Base-by-base conservation (phyloP, 2,888 invertebrate genomes). In the Cylindroiulus punctatus region DNA sequence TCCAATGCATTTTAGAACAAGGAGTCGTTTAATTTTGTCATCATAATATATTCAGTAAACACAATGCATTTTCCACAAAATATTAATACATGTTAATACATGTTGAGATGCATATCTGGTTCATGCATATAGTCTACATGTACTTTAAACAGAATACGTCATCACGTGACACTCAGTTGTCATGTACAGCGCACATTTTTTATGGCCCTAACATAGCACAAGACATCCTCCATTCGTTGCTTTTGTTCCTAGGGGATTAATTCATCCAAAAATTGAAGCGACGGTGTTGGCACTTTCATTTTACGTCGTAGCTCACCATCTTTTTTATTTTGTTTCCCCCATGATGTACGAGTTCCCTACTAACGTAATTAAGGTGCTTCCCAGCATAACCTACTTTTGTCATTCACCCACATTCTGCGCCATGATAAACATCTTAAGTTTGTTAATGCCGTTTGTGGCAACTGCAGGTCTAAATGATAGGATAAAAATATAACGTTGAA, bases 241-340 rank as follows among this genome's bases (percentile, higher is more conserved):
- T 52, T 52, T n/a, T n/a, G 52, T n/a, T 52, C 57, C 22, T 26
- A 8, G 26, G 57, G 57, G 57, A 65, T 65, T 65, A 65, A 65
- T 65, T 22, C 57, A 65, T 65, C 57, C 57, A 19, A 65, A 65
- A 65, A 65, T 19, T 65, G 57, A 65, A 26, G 57, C 57, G 8
- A 8, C 57, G 22, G 22, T 65, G 57, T 65, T 65, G 57, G 22
- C 57, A 65, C 57, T 65, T 22, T 65, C 57, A 65, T 65, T 65
- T 65, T 65, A 65, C 26, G 22, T 65, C 22, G 5, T 22, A 22
- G 44, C 44, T 44, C 44, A 44, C 44, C 44, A 3, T 22, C 19
- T n/a, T n/a, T 52, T 52, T n/a, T 52, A 8, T 52, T 52, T n/a
- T 52, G 7, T n/a, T 19, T 26, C 22, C 19, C 22, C 22, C 26